phyloP scores from a whole-genome alignment of 2,888 invertebrate species.

The Zaprionus bogoriensis region DNA sequence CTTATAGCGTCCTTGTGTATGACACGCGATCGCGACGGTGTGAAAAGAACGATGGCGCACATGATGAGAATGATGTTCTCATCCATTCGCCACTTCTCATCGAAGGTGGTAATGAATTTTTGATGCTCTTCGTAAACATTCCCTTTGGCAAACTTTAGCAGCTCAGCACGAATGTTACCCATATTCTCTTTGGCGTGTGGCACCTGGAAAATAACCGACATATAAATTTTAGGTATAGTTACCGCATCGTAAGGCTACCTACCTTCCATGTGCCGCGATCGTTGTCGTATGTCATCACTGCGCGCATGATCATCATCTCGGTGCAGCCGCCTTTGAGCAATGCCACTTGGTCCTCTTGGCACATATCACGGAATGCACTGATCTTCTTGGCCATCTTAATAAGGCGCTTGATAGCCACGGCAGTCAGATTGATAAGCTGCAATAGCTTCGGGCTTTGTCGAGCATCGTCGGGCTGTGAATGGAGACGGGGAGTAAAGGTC shows the following conservation, averaged over 20 bases:
- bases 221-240: no score
- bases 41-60: constrained; percentile 95
- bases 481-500: no score
- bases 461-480: constrained; percentile 76
- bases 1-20: constrained; percentile 93
- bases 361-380: constrained; percentile 95
- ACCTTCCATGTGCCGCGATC: constrained; percentile 96
- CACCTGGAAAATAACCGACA: constrained; percentile 84
- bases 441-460: constrained; percentile 88
- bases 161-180: constrained; percentile 92
- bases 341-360: constrained; percentile 95
- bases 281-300: constrained; percentile 94
- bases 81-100: constrained; percentile 92
- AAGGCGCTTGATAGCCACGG: constrained; percentile 93
- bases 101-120: constrained; percentile 92
- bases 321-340: constrained; percentile 91
- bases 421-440: constrained; percentile 94
- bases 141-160: constrained; percentile 94
- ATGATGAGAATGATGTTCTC: constrained; percentile 95
- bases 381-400: constrained; percentile 94
- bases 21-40: constrained; percentile 90
- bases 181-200: constrained; percentile 90
- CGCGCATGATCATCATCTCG: constrained; percentile 97
- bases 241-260: constrained; percentile 9
- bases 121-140: constrained; percentile 95